These are phyloP conservation scores for Poliocrania exsul DNA, from an alignment of 2,797 vertebrate species.

Conservation along the genomic window DNA sequence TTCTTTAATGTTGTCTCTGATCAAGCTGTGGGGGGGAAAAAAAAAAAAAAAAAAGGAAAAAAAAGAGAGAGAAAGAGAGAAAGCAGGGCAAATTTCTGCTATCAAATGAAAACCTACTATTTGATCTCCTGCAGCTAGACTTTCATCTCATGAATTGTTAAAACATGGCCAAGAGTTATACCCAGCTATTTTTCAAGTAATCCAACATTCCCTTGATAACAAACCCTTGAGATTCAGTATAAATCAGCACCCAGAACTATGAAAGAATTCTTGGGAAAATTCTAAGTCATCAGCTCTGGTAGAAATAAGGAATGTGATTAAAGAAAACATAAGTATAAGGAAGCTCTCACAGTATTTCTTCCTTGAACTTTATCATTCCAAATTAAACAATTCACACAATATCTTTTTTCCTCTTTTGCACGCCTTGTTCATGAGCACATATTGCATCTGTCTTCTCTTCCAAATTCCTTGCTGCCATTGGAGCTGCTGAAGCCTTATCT, in stretches of 20 bases:
- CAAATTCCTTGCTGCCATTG: background rate
- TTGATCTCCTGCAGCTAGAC: background rate
- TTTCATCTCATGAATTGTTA: background rate
- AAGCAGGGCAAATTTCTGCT: background rate
- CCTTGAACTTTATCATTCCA: background rate
- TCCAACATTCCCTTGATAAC: background rate
- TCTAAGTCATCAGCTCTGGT: background rate
- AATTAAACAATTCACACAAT: background rate
- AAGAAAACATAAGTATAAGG: background rate
- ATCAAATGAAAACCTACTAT: background rate
- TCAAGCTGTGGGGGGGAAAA: slow-evolving; percentile 16
- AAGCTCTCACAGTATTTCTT: background rate
- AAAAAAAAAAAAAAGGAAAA: background rate
- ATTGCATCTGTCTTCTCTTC: background rate
- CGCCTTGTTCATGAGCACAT: background rate
- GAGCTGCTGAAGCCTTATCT: background rate
- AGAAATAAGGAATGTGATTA: background rate
- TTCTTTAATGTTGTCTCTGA: background rate
- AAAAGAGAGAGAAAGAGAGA: slow-evolving; percentile 1
- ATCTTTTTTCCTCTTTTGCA: background rate
- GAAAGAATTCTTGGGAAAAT: background rate
- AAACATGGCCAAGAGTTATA: background rate
- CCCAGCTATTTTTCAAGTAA: background rate
- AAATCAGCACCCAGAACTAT: background rate
- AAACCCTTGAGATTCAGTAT: background rate